Evolutionary conservation across 2,113 vertebrate species (phyloP).

Genomic region (Tetrax tetrax): DNA sequence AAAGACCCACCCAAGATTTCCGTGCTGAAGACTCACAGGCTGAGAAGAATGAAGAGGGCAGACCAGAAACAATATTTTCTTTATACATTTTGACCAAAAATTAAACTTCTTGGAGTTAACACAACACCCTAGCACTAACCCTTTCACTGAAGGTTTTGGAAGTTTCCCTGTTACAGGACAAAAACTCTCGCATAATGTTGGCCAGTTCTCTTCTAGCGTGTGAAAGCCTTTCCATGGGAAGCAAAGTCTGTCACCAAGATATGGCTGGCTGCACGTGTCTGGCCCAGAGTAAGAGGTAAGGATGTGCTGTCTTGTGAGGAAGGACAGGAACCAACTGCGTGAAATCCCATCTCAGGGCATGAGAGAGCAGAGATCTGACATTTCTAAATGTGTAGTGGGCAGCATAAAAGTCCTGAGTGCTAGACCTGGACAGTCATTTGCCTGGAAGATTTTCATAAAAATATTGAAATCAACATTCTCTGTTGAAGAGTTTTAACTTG

Average conservation of each 20-base stretch:
- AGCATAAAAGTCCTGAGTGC: not conserved
- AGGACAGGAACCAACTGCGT: not conserved
- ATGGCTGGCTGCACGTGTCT: not conserved
- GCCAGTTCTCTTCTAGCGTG: not conserved
- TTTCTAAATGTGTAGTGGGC: not conserved
- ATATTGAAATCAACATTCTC: not conserved
- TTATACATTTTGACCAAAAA: not conserved
- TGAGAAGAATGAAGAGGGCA: not conserved
- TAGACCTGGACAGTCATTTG: not conserved
- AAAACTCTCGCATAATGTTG: not conserved
- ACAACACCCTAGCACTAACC: not conserved
- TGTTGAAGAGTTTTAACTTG: not conserved
- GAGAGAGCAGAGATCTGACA: not conserved
- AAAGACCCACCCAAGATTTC: not conserved
- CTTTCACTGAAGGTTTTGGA: not conserved
- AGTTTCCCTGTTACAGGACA: not conserved
- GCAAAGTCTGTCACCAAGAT: not conserved
- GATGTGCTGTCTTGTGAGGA: not conserved
- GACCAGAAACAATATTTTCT: not conserved
- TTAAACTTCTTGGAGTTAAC: not conserved
- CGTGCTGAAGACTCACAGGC: not conserved
- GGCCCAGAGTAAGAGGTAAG: not conserved
- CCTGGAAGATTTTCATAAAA: not conserved
- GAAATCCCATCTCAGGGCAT: not conserved
- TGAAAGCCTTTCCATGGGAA: not conserved